These are phyloP conservation scores for Hormiphora californensis DNA, from an alignment of 37 sponge, comb jelly and placozoan genomes.

Conservation along the genomic window DNA sequence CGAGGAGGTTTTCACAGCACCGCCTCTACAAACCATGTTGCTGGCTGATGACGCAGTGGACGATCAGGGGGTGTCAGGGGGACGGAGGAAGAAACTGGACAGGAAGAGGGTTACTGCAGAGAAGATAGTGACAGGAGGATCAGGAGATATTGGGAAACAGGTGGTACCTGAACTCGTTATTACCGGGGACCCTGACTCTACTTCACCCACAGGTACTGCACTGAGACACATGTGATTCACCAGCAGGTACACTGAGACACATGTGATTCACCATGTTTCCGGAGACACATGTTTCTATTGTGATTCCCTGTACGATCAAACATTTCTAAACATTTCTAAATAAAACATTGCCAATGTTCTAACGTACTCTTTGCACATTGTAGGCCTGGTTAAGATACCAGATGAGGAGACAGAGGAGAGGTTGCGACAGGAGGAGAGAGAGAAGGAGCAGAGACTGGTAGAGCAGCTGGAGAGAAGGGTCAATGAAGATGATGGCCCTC, in stretches of 20 bases:
- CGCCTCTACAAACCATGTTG: slow-evolving; percentile 39
- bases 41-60: neutral
- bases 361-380: too few relatives aligned
- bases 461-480: slow-evolving; percentile 38
- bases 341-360: too few relatives aligned
- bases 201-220: too few relatives aligned
- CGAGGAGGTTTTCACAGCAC: neutral
- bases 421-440: slow-evolving; percentile 32
- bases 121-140: neutral
- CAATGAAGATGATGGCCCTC: neutral
- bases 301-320: too few relatives aligned
- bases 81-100: neutral
- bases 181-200: too few relatives aligned
- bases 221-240: too few relatives aligned
- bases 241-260: too few relatives aligned
- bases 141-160: too few relatives aligned
- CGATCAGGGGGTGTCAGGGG: neutral
- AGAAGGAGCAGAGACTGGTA: neutral
- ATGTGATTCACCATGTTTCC: too few relatives aligned
- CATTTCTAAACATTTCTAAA: too few relatives aligned
- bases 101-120: neutral
- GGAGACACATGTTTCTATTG: too few relatives aligned
- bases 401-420: slow-evolving; percentile 15
- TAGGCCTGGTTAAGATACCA: neutral
- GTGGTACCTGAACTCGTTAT: too few relatives aligned